These are phyloP conservation scores for Catostomus latipinnis DNA, from an alignment of 2,797 vertebrate genomes.

Conservation along the genomic window DNA sequence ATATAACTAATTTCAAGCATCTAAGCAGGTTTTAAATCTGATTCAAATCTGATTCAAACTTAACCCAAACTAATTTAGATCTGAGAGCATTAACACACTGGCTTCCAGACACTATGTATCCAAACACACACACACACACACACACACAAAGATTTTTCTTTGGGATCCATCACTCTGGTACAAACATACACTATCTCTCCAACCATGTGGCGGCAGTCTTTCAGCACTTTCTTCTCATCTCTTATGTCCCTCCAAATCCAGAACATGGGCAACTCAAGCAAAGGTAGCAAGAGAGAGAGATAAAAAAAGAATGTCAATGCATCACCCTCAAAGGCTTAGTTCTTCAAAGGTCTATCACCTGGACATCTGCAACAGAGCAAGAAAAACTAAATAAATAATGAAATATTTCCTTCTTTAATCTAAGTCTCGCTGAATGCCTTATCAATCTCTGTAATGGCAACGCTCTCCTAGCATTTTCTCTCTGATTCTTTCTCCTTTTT, in stretches of 20 bases:
- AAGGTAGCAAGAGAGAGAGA: constrained; percentile 31
- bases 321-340: constrained; percentile 62
- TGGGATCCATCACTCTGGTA: no score
- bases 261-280: constrained; percentile 1
- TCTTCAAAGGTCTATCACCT: constrained; percentile 68
- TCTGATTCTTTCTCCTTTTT: background rate
- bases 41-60: no score
- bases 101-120: background rate
- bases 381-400: constrained; percentile 57
- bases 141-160: background rate
- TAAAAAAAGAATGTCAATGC: constrained; percentile 35
- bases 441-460: constrained; percentile 37
- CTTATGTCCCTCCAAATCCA: constrained; percentile 35
- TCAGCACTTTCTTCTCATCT: no score
- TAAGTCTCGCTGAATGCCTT: constrained; percentile 36
- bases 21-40: background rate
- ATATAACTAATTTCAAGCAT: background rate
- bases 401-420: constrained; percentile 56
- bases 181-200: no score
- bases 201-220: no score
- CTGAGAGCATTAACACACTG: background rate
- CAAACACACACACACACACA: background rate
- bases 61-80: background rate
- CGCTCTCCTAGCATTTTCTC: constrained; percentile 28
- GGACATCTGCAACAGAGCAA: constrained; percentile 48